Conservation (phyloP, 2,113 vertebrate species). For the Tautogolabrus adspersus region DNA sequence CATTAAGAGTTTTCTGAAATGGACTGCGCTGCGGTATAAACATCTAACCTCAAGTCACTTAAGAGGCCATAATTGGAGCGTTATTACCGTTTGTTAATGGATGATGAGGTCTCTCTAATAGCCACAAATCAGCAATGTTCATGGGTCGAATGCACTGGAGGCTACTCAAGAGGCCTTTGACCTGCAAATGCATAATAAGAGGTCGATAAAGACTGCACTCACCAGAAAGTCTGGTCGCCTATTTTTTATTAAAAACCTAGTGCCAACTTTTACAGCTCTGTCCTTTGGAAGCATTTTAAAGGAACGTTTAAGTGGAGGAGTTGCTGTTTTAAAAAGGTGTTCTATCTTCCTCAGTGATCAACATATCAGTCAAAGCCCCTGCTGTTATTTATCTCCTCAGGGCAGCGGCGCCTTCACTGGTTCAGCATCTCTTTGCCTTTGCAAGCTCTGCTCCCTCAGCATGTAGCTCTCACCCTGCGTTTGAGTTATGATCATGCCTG, state of each 20-base stretch:
- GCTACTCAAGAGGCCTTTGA: constrained; percentile 52
- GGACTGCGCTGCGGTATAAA: background rate
- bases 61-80: constrained; percentile 35
- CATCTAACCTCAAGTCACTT: constrained; percentile 11
- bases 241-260: background rate
- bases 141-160: constrained; percentile 52
- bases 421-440: constrained; percentile 43
- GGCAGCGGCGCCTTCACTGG: constrained; percentile 17
- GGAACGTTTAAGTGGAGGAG: constrained; percentile 6
- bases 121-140: constrained; percentile 44
- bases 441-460: constrained; percentile 38
- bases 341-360: constrained; percentile 25
- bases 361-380: constrained; percentile 29
- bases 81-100: constrained; percentile 43
- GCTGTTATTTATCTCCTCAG: constrained; percentile 12
- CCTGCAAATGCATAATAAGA: constrained; percentile 54
- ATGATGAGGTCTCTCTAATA: constrained; percentile 47
- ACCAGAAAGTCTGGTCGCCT: background rate
- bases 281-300: constrained; percentile 9
- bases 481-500: constrained; percentile 57
- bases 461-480: constrained; percentile 23
- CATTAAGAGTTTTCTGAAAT: background rate
- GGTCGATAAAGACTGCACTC: constrained; percentile 55
- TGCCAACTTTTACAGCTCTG: background rate
- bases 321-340: constrained; percentile 1